These are phyloP conservation scores for Eclectus roratus DNA, from an alignment of 2,113 vertebrate species.

Conservation along the genomic window DNA sequence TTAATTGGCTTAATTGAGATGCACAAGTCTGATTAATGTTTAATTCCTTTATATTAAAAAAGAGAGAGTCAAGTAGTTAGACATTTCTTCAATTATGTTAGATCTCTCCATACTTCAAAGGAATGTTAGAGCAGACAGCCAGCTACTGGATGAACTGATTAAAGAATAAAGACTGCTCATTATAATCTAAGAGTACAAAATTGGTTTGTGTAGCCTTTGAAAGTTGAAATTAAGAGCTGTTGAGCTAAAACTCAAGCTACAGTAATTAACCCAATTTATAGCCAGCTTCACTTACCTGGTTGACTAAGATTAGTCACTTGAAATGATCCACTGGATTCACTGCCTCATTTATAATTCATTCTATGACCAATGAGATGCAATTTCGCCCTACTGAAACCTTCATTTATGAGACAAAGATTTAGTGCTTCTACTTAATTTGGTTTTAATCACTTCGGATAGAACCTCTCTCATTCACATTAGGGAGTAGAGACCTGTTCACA, in stretches of 20 bases:
- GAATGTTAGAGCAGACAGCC: constrained; percentile 82
- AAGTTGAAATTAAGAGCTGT: constrained; percentile 82
- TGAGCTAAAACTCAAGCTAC: constrained; percentile 81
- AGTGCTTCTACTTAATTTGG: constrained; percentile 4
- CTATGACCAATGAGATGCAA: constrained; percentile 33
- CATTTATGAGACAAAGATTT: constrained; percentile 6
- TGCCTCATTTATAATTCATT: constrained; percentile 64
- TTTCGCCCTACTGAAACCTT: constrained; percentile 14
- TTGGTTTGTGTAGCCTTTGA: constrained; percentile 85
- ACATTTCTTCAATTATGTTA: constrained; percentile 89
- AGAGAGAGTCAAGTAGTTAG: constrained; percentile 83
- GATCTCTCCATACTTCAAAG: constrained; percentile 85
- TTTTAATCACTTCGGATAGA: constrained; percentile 20
- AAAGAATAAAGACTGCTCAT: constrained; percentile 87
- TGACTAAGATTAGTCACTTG: constrained; percentile 78
- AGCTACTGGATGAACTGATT: constrained; percentile 81
- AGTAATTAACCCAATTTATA: constrained; percentile 85
- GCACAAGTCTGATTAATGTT: constrained; percentile 86
- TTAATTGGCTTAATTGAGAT: constrained; percentile 90
- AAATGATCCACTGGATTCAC: constrained; percentile 75
- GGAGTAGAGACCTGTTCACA: not conserved
- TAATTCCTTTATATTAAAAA: constrained; percentile 86
- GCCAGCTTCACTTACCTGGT: constrained; percentile 77
- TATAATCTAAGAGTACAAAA: constrained; percentile 87
- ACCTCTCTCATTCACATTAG: not conserved